Conservation (phyloP, 2,113 vertebrate genomes). For the Myotis lucifugus region DNA sequence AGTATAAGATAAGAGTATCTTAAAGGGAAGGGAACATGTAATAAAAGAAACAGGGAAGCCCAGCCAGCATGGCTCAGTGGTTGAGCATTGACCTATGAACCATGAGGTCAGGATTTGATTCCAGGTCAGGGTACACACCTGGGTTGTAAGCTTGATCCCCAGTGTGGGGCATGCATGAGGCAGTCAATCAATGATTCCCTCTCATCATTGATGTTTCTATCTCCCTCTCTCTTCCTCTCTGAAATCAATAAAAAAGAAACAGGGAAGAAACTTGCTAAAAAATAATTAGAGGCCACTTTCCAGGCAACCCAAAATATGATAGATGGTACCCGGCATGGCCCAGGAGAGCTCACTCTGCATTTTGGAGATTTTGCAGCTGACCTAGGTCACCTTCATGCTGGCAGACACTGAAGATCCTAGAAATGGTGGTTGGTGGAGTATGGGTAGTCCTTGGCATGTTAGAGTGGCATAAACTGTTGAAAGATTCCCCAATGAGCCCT, state of each 20-base stretch:
- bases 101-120: no score
- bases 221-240: no score
- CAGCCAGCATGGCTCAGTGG: no score
- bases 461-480: background rate
- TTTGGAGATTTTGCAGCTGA: background rate
- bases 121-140: no score
- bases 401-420: background rate
- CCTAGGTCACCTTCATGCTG: fast-evolving
- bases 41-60: background rate
- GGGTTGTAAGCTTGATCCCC: no score
- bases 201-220: no score
- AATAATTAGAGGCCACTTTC: background rate
- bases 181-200: no score
- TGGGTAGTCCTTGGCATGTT: no score
- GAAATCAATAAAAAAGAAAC: background rate
- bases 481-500: background rate
- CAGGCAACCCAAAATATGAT: background rate
- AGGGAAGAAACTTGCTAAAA: background rate
- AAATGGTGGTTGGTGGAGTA: background rate
- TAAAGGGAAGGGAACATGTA: background rate
- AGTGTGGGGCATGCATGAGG: no score
- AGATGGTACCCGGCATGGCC: background rate
- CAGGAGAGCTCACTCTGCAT: background rate
- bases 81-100: no score
- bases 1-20: background rate